Base-by-base conservation (phyloP, 2,797 vertebrate species). In the Ptychadena robeensis region DNA sequence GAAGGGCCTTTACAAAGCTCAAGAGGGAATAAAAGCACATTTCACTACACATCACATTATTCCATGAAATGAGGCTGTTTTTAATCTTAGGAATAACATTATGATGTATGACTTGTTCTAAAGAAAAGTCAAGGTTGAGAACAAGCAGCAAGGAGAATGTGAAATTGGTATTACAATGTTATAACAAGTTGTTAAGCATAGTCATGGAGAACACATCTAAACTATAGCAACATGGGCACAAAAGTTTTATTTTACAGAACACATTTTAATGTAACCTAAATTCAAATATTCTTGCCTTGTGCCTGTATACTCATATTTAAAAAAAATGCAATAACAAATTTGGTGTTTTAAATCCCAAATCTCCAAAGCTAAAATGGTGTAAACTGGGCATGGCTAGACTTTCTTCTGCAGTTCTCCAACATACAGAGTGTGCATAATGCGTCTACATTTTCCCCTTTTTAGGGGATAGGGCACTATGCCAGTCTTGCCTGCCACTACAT, bases 21-120 rank as follows among this genome's bases (percentile, higher is more conserved):
- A 63, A 75, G 59, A 63, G 34, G 53, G 12, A 74, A 74, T 27
- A 74, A 35, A 57, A 74, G 32, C 35, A 61, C 27, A 73, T 31
- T 32, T 57, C 34, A 59, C 34, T 73, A 57, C 31, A 53, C 15
- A 53, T 53, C 44, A 53, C 44, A 53, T 22, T 53, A 53, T 53
- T 48, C 44, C 15, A 53, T 3, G 44, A 53, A 53, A 53, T 53
- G 15, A 53, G 44, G 44, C 44, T 53, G 44, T 53, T 22, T 53
- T 53, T 53, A 53, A 53, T 53, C 44, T 53, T 18, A n/a, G 44
- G 44, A 53, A 53, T 53, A 53, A 53, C 22, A 22, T 53, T 53
- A 53, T 53, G 18, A 53, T 22, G 15, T 53, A 53, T 53, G 44
- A 48, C 40, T 48, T 15, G 40, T 48, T 48, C 40, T 48, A 4